Conservation (phyloP, 1,140 invertebrate genomes). For the Hycleus cichorii region DNA sequence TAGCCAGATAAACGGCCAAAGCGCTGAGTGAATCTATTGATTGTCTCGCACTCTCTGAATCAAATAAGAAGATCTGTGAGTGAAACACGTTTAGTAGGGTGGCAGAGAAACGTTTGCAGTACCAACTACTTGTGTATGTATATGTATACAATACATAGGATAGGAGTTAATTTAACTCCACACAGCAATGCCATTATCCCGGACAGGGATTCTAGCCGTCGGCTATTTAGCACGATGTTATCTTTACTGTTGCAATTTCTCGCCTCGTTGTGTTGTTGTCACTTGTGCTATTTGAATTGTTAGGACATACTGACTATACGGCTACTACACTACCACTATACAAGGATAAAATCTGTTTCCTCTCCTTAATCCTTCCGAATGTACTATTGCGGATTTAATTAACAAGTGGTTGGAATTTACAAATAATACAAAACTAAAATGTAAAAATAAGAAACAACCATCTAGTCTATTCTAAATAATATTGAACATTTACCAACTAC, state of each 20-base stretch:
- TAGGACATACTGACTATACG: background rate
- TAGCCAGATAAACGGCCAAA: constrained; percentile 21
- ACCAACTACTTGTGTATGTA: no score
- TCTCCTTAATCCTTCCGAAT: constrained; percentile 21
- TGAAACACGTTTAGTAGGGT: no score
- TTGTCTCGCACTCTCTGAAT: no score
- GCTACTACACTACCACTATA: background rate
- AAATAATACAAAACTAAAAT: no score
- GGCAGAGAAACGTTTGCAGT: no score
- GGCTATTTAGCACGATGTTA: constrained; percentile 33
- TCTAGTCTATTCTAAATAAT: no score
- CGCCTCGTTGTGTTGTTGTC: constrained; percentile 28
- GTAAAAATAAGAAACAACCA: no score
- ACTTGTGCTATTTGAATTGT: constrained; percentile 16
- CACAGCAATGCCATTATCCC: constrained; percentile 25
- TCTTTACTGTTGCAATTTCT: constrained; percentile 34
- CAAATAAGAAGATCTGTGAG: no score
- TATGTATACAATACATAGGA: background rate
- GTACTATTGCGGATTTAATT: constrained; percentile 19
- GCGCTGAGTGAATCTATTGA: constrained; percentile 6
- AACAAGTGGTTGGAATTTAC: constrained; percentile 11
- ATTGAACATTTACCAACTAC: no score
- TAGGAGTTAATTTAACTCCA: constrained; percentile 24
- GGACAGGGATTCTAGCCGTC: constrained; percentile 21
- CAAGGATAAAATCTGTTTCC: background rate